These are phyloP conservation scores for Oophaga sylvatica DNA, from an alignment of 2,797 vertebrate species.

Conservation along the genomic window DNA sequence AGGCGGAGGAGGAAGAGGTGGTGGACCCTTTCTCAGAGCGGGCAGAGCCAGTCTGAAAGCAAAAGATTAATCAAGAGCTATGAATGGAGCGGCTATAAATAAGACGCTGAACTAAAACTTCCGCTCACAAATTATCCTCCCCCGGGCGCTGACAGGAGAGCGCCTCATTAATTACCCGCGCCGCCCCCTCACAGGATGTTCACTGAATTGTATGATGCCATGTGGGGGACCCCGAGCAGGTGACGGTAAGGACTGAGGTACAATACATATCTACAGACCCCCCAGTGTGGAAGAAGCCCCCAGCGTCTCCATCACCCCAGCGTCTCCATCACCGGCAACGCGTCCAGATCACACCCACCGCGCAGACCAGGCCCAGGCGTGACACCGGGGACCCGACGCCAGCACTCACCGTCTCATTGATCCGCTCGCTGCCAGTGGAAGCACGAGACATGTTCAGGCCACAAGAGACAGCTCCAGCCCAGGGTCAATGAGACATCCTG, in stretches of 20 bases:
- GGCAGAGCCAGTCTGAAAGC: conserved; percentile 82
- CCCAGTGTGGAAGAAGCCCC: background rate
- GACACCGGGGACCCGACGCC: background rate
- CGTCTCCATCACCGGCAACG: background rate
- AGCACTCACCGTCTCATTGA: conserved; percentile 55
- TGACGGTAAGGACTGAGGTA: too few relatives aligned
- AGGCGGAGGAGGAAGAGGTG: conserved; percentile 76
- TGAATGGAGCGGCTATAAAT: background rate
- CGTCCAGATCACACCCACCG: background rate
- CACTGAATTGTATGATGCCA: background rate
- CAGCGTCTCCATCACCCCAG: background rate
- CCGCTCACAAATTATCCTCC: background rate
- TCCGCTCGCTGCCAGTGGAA: conserved; percentile 54
- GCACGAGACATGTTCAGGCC: conserved; percentile 60
- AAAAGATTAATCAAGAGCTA: conserved; percentile 66
- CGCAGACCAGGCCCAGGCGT: background rate
- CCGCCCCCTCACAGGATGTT: conserved; percentile 1
- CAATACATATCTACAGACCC: background rate
- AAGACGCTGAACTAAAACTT: conserved; percentile 1
- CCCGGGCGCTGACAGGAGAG: background rate
- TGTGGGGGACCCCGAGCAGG: too few relatives aligned
- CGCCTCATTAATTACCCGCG: background rate
- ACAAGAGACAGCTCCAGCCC: conserved; percentile 40
- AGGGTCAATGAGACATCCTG: conserved; percentile 45
- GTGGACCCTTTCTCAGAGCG: conserved; percentile 87